Base-by-base conservation (phyloP, 2,888 invertebrate species). In the Drosophila borborema region DNA sequence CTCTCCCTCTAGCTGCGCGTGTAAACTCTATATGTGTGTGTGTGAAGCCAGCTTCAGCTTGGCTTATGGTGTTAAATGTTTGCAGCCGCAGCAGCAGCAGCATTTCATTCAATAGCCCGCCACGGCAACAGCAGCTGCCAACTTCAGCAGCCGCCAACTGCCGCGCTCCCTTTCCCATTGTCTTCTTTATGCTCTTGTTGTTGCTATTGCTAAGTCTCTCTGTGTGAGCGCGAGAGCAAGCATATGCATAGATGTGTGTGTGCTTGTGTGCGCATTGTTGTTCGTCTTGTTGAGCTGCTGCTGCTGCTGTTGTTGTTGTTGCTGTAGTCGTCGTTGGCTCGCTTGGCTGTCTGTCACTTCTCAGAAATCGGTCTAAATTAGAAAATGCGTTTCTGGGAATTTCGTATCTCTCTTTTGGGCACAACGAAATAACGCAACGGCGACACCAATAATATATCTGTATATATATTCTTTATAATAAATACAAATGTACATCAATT, bases 381-480 rank as follows among this genome's bases (percentile, higher is more conserved):
- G 92, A 91, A 86, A 91, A 91, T 92, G 91, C 90, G 92, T 91
- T 91, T 91, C 91, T 91, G 83, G 91, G 91, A 91, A 91, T 86
- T 91, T 86, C 74, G 89, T 88, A 83, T 89, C 86, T 89, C 82
- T 87, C 82, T 87, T 89, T 90, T 90, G 77, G 90, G 89, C 81
- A 73, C 81, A 87, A 73, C 81, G 74, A 71, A 80, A 78, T 74
- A 72, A 80, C 77, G 80, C 75, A 72, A 74, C 87, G 60, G 54
- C 81, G 75, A 77, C 77, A 81, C 77, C 72, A 76, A 82, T 71
- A 79, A 51, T 55, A 18, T 34, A 51, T 18, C 23, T 16, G 23
- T 28, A 48, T 45, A 48, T 45, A 43, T 81, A 64, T 64, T 56
- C 63, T 63, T 70, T 68, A 60, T 65, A 59, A 41, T 72, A 77